These are phyloP conservation scores for Rhineura floridana DNA, from an alignment of 2,113 vertebrate species.

Conservation along the genomic window DNA sequence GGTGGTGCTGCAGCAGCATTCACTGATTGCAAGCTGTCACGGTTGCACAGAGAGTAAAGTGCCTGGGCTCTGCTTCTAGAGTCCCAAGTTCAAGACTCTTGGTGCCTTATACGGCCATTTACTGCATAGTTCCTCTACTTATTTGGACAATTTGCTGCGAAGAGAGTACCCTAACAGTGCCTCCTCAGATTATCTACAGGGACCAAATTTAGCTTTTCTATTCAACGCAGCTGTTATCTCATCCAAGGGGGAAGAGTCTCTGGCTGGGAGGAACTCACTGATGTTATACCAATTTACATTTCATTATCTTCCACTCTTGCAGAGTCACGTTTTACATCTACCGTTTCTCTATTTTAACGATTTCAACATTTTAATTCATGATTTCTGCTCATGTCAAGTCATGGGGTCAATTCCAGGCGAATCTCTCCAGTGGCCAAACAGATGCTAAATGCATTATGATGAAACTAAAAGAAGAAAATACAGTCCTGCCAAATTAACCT, in stretches of 20 bases:
- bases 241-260: not conserved
- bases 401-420: rapidly evolving
- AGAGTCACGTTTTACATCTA: conserved; percentile 30
- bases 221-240: conserved; percentile 8
- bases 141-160: not conserved
- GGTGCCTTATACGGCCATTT: not conserved
- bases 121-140: not conserved
- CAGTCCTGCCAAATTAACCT: conserved; percentile 29
- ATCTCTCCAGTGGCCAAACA: conserved; percentile 13
- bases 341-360: conserved; percentile 27
- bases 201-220: conserved; percentile 22
- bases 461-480: conserved; percentile 36
- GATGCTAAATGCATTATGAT: conserved; percentile 39
- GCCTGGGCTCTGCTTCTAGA: not conserved
- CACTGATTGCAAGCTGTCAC: not conserved
- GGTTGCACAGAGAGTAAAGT: not conserved
- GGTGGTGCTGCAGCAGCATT: not conserved
- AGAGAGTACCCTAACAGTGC: not conserved
- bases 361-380: conserved; percentile 42
- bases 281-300: conserved; percentile 29
- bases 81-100: not conserved
- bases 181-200: not conserved
- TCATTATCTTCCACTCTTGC: conserved; percentile 11
- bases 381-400: conserved; percentile 41
- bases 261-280: not conserved